These are phyloP conservation scores for Protaetia brevitarsis DNA, from an alignment of 1,140 invertebrate species.

Conservation along the genomic window DNA sequence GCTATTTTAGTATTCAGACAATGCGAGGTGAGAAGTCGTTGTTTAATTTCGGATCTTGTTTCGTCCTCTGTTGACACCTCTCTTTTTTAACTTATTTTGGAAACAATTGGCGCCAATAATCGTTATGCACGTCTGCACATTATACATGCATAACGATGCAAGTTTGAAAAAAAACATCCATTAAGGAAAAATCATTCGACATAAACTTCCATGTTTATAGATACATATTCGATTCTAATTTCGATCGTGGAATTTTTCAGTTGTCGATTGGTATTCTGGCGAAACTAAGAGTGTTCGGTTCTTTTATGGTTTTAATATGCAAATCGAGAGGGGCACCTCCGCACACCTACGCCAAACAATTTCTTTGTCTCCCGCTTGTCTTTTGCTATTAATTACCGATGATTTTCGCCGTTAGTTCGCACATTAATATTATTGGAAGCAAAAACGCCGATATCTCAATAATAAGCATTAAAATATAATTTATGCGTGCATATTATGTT, in stretches of 20 bases:
- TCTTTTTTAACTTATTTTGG: neutral
- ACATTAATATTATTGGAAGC: no score
- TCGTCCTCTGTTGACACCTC: neutral
- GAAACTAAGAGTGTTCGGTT: neutral
- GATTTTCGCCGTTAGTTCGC: no score
- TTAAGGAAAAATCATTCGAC: neutral
- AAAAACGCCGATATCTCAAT: no score
- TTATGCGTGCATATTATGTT: no score
- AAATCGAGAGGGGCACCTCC: neutral
- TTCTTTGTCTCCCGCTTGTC: constrained; percentile 3
- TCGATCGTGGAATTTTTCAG: constrained; percentile 2
- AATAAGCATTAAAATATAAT: no score
- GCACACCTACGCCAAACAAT: neutral
- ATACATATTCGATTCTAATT: neutral
- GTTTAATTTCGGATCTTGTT: constrained; percentile 10
- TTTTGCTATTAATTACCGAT: no score
- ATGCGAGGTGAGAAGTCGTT: no score
- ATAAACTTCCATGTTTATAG: neutral
- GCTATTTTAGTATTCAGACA: neutral
- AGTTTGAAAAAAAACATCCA: neutral
- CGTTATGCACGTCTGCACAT: no score
- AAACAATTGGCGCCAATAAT: neutral
- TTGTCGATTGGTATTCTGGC: constrained; percentile 10
- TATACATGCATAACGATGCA: no score
- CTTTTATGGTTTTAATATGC: neutral